Evolutionary conservation across 2,113 vertebrate genomes (phyloP), one percentile per base, ranked within the genome.

Genomic region (Melanostigma gelatinosum): DNA sequence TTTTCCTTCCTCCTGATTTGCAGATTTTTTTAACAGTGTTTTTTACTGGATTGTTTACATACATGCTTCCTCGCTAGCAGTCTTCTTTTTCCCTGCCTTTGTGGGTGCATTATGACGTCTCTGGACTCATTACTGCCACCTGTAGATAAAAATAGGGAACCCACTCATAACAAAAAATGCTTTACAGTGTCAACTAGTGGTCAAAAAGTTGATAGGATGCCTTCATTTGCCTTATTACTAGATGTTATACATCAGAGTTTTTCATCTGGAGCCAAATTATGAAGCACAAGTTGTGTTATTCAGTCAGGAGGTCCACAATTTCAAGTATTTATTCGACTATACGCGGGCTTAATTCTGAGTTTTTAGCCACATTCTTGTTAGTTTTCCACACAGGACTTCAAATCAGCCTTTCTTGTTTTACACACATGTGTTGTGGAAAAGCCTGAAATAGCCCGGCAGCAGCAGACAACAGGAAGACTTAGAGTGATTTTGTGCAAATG

Each of bases 61-160:
- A 10, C 46, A 55, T 32, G 34, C 40, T 57, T 44, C 27, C 48
- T 32, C 2, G 1, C 44, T 3, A 12, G 2, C 18, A 20, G 6
- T 62, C 58, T 44, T 55, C 20, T 32, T 75, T 61, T 36, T 16
- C 11, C 20, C 27, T 75, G 1, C 6, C 7, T 44, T 58, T 66
- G 6, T 36, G 22, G 29, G 24, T 50, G 58, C n/a, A 29, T 60
- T 22, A 24, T 4, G 7, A 18, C 0, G 3, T 22, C 50, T 50
- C 5, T 42, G 32, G 52, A 48, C 2, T 3, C 15, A 2, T 40
- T 54, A 46, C 64, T 32, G 29, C 40, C 55, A 72, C 61, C 67
- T 80, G 38, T 68, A 76, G 77, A 46, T 72, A 11, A 55, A 67
- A 75, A 60, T 22, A 44, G 13, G 46, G n/a, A 75, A 36, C 9